Evolutionary conservation across 2,888 invertebrate genomes (phyloP), one percentile per base, ranked within the genome.

Genomic region (Falcaria lacertinaria): DNA sequence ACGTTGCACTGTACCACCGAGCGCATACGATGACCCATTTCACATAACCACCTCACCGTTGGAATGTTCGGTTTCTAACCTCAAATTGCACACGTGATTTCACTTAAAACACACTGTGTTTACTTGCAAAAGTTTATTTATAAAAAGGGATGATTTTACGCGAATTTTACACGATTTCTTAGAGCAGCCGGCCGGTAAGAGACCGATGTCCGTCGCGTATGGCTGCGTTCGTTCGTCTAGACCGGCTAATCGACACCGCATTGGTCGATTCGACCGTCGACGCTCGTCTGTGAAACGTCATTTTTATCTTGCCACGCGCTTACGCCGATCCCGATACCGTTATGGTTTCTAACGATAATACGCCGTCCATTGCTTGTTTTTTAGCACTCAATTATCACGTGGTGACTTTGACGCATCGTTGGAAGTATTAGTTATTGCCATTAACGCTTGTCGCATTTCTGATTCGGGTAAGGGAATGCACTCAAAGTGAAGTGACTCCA

Each of bases 231-330:
- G 51, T 63, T 68, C 61, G 52, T 58, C 55, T 48, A 57, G 56
- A 22, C 28, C 33, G 28, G 17, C 36, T 38, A 38, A 40, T 47
- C 48, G 43, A 37, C 56, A 48, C 57, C 62, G 63, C 64, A 68
- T 67, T 69, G 67, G 62, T 54, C 50, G 56, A 57, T 54, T 57
- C 57, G 55, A 54, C 43, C 61, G 64, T 52, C 63, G 56, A 60
- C 54, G 61, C 64, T 55, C 59, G 60, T 53, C 51, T 56, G 60
- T 54, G 68, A 66, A 72, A 80, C 79, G 77, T 80, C 78, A 82
- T 64, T 63, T 68, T 70, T 69, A 79, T 75, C 75, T 69, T 69
- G 60, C 73, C 66, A 76, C 69, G 80, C 81, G 80, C 74, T 51
- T 73, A 82, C 82, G 77, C 79, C 57, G 74, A 47, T 60, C 52